Base-by-base conservation (phyloP, 35 echinoderm and acorn worm species). In the Chiridota heheva region DNA sequence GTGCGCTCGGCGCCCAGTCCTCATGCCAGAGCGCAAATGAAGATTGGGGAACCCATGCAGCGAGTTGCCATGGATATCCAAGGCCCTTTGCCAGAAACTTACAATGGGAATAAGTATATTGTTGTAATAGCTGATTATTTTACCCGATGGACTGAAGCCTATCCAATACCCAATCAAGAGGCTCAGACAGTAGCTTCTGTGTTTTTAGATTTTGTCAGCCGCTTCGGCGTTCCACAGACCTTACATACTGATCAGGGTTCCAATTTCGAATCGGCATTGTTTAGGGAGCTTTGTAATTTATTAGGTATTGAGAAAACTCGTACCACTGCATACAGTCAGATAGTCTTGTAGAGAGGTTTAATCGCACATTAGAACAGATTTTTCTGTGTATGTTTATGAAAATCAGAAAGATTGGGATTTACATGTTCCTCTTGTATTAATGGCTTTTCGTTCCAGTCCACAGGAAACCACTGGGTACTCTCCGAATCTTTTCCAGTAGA, bases 351-450 rank as follows among this genome's bases (percentile, higher is more conserved):
- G 82, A 85, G 36, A 56, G 68, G 29, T 73, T 73, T 57, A 85
- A 85, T 71, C 34, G 82, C 1, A 85, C 82, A 2, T 35, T 85
- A 2, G 44, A n/a, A 17, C 29, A 74, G 18, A 85, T 85, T 34
- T 73, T 26, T 18, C 5, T 3, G 40, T 39, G 7, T 86, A 86
- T 66, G 56, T 67, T 7, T 22, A 53, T 68, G 59, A n/a, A 7
- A 74, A 86, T 28, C 71, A 86, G 48, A 86, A 30, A 51, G 84
- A 86, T 59, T 86, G 70, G 84, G 84, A 86, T 34, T 16, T 18
- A 27, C 72, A 86, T 34, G 30, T 86, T 29, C 84, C 70, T 41
- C 37, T 67, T 13, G 20, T 86, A 13, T 41, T 86, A 58, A 86
- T 86, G 84, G 84, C 84, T n/a, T 77, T 77, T n/a, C 84, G 84